Conservation (phyloP, 1,140 invertebrate species). For the Gonioctena quinquepunctata region DNA sequence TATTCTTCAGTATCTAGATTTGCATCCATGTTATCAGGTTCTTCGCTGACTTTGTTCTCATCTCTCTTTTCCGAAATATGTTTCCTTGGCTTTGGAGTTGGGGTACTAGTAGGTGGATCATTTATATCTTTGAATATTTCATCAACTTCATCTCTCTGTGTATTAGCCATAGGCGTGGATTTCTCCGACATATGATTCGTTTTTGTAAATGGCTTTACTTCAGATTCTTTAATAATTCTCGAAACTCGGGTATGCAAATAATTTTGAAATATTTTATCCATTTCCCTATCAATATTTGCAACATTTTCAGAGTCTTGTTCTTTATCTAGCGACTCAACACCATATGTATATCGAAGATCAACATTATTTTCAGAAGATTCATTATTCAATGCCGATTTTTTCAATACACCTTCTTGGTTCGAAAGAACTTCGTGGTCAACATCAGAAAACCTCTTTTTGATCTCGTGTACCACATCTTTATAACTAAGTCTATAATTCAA, state of each 20-base stretch:
- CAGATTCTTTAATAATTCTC: constrained; percentile 19
- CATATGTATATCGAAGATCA: background rate
- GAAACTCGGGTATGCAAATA: constrained; percentile 31
- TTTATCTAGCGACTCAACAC: background rate
- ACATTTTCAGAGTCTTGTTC: background rate
- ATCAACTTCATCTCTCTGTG: too few relatives aligned
- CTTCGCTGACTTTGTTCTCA: too few relatives aligned
- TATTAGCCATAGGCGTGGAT: too few relatives aligned
- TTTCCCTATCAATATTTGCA: constrained; percentile 30
- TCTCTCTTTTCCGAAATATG: too few relatives aligned
- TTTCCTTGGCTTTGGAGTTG: background rate
- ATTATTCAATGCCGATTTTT: background rate
- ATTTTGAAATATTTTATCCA: constrained; percentile 31
- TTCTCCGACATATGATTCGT: background rate
- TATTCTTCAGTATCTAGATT: too few relatives aligned
- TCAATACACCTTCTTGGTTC: too few relatives aligned
- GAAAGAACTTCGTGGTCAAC: background rate
- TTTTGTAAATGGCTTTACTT: background rate
- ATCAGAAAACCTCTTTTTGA: constrained; percentile 20
- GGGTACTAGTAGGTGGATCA: background rate
- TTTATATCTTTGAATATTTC: background rate
- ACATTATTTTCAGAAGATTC: background rate
- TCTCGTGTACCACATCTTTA: constrained; percentile 31
- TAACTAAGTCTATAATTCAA: constrained; percentile 23
- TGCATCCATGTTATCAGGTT: too few relatives aligned